phyloP scores from a whole-genome alignment of 92 coral and sea anemone genomes.

The Bergia puertoricense region DNA sequence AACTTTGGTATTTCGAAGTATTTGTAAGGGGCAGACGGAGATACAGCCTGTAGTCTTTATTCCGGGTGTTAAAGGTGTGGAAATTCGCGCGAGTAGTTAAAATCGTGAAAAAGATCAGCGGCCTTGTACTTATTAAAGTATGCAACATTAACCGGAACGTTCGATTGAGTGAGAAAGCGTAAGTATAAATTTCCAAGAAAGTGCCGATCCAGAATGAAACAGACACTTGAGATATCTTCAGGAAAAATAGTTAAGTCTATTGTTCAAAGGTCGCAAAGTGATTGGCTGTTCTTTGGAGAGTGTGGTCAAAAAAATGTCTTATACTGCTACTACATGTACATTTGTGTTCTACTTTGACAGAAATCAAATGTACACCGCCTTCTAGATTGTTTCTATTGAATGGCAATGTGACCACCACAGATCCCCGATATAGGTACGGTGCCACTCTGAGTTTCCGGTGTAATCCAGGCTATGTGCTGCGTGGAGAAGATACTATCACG shows the following conservation, averaged over 20 bases:
- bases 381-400: slow-evolving; percentile 26
- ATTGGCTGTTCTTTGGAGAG: no score
- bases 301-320: neutral
- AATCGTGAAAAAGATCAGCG: no score
- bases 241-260: neutral
- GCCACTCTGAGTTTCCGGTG: slow-evolving; percentile 72
- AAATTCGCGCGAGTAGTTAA: no score
- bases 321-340: neutral
- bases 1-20: no score
- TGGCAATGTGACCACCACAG: slow-evolving; percentile 77
- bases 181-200: no score
- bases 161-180: neutral
- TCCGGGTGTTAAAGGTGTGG: no score
- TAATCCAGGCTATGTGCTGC: slow-evolving; percentile 69
- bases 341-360: slow-evolving; percentile 17
- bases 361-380: slow-evolving; percentile 36
- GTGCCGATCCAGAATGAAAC: no score
- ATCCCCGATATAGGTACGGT: slow-evolving; percentile 62
- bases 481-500: slow-evolving; percentile 64
- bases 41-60: no score
- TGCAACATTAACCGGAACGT: neutral
- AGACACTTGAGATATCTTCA: no score
- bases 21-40: no score
- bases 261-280: neutral
- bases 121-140: no score